A percentile compares a stretch with the other conserved stretches of the same genome.
These are phyloP conservation scores for Chauna torquata DNA, from an alignment of 2,113 vertebrate genomes.

Conservation along the genomic window DNA sequence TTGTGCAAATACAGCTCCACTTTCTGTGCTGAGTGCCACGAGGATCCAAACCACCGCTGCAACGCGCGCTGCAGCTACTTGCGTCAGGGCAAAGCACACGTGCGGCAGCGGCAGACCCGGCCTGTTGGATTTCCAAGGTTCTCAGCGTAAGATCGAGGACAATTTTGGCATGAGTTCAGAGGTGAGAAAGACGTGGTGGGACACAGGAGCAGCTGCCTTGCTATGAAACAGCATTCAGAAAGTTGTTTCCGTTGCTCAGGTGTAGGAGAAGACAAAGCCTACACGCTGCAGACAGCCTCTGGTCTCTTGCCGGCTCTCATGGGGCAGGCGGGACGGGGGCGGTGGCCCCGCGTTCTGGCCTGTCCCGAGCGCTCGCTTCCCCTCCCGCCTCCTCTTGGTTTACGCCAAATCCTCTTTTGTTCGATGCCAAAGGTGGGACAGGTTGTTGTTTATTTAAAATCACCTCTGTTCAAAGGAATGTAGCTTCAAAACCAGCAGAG, in stretches of 20 bases:
- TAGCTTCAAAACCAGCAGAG: neutral
- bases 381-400: neutral
- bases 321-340: neutral
- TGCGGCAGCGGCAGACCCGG: neutral
- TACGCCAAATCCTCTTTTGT: neutral
- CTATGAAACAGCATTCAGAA: neutral
- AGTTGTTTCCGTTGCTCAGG: neutral
- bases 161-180: neutral
- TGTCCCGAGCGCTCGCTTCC: neutral
- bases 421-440: neutral
- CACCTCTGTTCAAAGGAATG: neutral
- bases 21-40: neutral
- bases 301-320: neutral
- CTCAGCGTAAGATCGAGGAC: too few relatives aligned
- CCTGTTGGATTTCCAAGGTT: neutral
- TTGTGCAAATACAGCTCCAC: neutral
- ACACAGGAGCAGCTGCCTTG: neutral
- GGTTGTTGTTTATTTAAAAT: neutral
- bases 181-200: neutral
- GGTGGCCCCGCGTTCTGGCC: neutral
- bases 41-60: neutral
- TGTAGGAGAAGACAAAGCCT: neutral
- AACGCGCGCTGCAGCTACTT: accelerated
- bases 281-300: neutral
- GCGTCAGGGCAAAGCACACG: neutral